Evolutionary conservation across 2,888 invertebrate species (phyloP), one percentile per base, ranked within the genome.

Genomic region (Macaria liturata): DNA sequence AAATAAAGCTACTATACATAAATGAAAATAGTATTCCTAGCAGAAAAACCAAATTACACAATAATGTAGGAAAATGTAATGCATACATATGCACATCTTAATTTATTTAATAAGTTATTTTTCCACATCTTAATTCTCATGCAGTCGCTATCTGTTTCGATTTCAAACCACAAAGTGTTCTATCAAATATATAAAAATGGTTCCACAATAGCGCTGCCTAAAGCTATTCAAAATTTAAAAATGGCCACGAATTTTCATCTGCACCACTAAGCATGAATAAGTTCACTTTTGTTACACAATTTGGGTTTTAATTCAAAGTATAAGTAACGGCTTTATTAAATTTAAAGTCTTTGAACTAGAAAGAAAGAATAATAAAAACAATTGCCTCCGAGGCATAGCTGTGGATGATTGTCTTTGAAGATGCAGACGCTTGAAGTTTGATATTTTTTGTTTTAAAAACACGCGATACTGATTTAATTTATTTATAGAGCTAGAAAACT

Each of bases 221-320:
- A 66, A 89, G 86, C 85, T 80, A 88, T 86, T 80, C 83, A 81
- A 89, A 88, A 91, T 90, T 90, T 1, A 89, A 88, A 67, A 88
- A 87, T 83, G 80, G 80, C 81, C 79, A 75, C 78, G 76, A 76
- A 72, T 66, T 70, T 80, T 85, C 86, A 81, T 83, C 76, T 78
- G 77, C 77, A 72, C 78, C 78, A 70, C 76, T 77, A 75, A 74
- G 71, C 74, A 78, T 74, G 76, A 37, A 37, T 20, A 37, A 72
- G 71, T 67, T 68, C 54, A 72, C 75, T 78, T 80, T 82, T 85
- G 80, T 81, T 70, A 67, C 60, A 55, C 59, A 53, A 54, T 65
- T 67, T 67, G 59, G 62, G 57, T 65, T 71, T 71, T 63, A 45
- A 57, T 56, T 45, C 57, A 57, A 54, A 58, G 42, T 32, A 48